phyloP scores from a whole-genome alignment of 2,888 invertebrate genomes.

The Alviniconcha strummeri region DNA sequence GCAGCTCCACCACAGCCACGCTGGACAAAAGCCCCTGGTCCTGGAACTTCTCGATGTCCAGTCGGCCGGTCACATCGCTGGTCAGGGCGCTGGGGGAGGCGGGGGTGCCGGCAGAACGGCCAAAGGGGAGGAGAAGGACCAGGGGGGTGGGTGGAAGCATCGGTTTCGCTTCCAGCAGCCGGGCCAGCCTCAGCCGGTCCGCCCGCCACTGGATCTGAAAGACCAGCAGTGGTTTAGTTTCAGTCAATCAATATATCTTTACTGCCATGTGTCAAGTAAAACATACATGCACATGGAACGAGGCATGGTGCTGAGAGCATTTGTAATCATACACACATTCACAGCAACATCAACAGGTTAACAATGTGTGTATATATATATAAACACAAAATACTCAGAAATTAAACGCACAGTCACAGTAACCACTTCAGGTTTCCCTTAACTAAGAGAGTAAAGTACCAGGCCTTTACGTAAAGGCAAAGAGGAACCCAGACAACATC shows the following conservation, averaged over 20 bases:
- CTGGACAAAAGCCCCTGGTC: slow-evolving; percentile 48
- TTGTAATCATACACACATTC: too few species aligned
- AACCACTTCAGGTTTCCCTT: too few species aligned
- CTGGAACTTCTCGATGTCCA: slow-evolving; percentile 47
- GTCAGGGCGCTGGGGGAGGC: slow-evolving; percentile 31
- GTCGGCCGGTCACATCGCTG: slow-evolving; percentile 11
- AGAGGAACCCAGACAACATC: too few species aligned
- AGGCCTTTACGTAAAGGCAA: too few species aligned
- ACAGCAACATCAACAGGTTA: too few species aligned
- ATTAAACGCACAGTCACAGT: too few species aligned
- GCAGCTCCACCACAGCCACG: slow-evolving; percentile 45
- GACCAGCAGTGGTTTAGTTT: too few species aligned
- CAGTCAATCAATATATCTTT: too few species aligned
- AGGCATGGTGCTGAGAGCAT: too few species aligned
- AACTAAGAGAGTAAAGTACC: too few species aligned
- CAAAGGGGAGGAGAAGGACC: slow-evolving; percentile 54
- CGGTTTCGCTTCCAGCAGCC: slow-evolving; percentile 54
- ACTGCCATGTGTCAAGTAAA: too few species aligned
- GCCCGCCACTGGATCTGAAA: slow-evolving; percentile 52
- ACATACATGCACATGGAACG: too few species aligned
- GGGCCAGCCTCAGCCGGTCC: slow-evolving; percentile 49
- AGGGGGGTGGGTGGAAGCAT: slow-evolving; percentile 55
- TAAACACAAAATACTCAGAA: background rate
- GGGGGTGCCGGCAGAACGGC: slow-evolving; percentile 39
- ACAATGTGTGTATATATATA: background rate